Evolutionary conservation across 2,113 vertebrate species (phyloP).

Genomic region (Cephalopholis sonnerati): DNA sequence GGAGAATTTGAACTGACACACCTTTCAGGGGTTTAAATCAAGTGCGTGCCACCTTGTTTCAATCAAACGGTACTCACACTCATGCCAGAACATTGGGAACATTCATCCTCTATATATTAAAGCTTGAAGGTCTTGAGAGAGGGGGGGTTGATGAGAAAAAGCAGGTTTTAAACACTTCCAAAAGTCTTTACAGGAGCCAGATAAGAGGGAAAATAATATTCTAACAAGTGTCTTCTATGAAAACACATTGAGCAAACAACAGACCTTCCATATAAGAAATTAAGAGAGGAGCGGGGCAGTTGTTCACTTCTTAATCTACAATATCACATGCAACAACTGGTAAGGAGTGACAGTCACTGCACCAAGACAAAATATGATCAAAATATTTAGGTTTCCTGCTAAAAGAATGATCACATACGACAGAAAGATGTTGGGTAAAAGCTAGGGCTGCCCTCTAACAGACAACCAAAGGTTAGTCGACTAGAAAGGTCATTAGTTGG

Average conservation of each 20-base stretch:
- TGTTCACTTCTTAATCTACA: neutral
- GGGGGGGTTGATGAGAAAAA: slow-evolving; percentile 11
- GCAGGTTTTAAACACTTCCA: neutral
- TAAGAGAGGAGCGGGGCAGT: no score
- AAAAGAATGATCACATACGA: neutral
- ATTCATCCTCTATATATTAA: slow-evolving; percentile 42
- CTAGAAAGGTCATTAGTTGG: no score
- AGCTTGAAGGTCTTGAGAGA: slow-evolving; percentile 24
- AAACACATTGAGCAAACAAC: neutral
- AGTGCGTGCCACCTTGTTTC: slow-evolving; percentile 67
- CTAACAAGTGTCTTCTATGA: neutral
- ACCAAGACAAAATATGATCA: neutral
- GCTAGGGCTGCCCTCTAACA: no score
- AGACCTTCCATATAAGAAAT: neutral
- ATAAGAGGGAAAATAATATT: neutral
- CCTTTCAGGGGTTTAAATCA: slow-evolving; percentile 59
- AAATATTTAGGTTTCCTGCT: neutral
- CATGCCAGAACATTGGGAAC: slow-evolving; percentile 38
- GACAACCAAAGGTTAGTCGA: no score
- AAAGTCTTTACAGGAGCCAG: neutral
- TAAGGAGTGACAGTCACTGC: neutral
- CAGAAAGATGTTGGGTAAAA: no score
- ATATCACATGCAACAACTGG: neutral
- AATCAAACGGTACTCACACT: slow-evolving; percentile 57
- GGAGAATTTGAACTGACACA: slow-evolving; percentile 46